Conservation (phyloP, 2,888 invertebrate species). For the Carabus problematicus region DNA sequence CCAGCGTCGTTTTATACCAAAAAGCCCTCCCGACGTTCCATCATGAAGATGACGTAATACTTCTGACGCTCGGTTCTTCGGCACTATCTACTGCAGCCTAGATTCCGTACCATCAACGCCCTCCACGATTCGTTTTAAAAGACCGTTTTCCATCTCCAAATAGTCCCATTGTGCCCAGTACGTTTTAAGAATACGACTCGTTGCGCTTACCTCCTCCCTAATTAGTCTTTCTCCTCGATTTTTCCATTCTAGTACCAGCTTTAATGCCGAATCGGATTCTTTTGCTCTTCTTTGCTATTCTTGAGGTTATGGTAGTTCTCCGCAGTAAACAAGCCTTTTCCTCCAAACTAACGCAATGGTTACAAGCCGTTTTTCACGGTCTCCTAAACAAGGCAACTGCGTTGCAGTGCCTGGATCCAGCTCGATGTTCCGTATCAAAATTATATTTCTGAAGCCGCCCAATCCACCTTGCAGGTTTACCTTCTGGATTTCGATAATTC, state of each 20-base stretch:
- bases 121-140: conserved; percentile 31
- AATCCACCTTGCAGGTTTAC: conserved; percentile 52
- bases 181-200: background rate
- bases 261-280: background rate
- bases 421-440: conserved; percentile 48
- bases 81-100: conserved; percentile 38
- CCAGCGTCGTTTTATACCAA: conserved; percentile 48
- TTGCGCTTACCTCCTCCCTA: conserved; percentile 5
- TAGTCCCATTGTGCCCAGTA: conserved; percentile 39
- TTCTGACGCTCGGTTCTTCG: conserved; percentile 25
- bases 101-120: conserved; percentile 30
- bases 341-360: conserved; percentile 3
- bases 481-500: conserved; percentile 51
- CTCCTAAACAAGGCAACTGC: conserved; percentile 9
- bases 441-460: conserved; percentile 50
- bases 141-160: conserved; percentile 25
- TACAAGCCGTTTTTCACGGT: background rate
- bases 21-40: conserved; percentile 48
- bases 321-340: background rate
- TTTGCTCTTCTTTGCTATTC: background rate
- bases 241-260: background rate
- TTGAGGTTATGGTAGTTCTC: background rate
- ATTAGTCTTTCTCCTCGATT: background rate
- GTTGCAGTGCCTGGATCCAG: conserved; percentile 40
- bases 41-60: conserved; percentile 43